Evolutionary conservation across 2,113 vertebrate species (phyloP).

Genomic region (Indicator indicator): DNA sequence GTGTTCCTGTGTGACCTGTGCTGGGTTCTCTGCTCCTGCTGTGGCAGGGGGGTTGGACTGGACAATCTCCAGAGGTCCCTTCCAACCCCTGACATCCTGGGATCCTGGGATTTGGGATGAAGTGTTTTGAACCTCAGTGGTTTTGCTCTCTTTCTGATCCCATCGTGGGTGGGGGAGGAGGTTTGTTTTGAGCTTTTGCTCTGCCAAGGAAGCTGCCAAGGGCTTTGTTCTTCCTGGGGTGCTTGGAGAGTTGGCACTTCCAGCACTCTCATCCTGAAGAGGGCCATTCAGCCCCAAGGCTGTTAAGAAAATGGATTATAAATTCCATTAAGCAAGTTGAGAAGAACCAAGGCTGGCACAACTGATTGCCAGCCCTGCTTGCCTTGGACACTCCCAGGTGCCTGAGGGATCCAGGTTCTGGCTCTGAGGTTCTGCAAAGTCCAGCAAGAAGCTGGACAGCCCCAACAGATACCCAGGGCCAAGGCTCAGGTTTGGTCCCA

Average conservation of each 20-base stretch:
- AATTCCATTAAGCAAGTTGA: slow-evolving; percentile 28
- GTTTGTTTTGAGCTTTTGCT: not conserved
- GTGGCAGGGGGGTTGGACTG: too few relatives aligned
- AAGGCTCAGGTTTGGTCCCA: not conserved
- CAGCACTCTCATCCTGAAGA: slow-evolving; percentile 41
- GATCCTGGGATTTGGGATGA: not conserved
- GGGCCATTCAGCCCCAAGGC: not conserved
- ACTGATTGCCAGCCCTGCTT: not conserved
- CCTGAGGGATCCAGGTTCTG: not conserved
- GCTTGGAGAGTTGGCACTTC: slow-evolving; percentile 16
- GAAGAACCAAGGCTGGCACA: not conserved
- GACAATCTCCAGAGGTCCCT: too few relatives aligned
- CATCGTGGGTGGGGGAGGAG: slow-evolving; percentile 50
- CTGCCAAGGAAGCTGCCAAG: slow-evolving; percentile 29
- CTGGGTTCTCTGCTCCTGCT: too few relatives aligned
- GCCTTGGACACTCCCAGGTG: not conserved
- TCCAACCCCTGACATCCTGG: too few relatives aligned
- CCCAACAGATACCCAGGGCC: not conserved
- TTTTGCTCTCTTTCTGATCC: not conserved
- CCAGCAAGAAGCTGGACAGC: not conserved
- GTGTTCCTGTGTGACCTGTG: too few relatives aligned
- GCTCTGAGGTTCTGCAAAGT: too few relatives aligned
- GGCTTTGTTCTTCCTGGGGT: slow-evolving; percentile 44
- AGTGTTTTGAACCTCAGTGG: slow-evolving; percentile 45
- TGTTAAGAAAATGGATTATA: slow-evolving; percentile 48